Conservation (phyloP, 2,113 vertebrate species). For the Aix galericulata region DNA sequence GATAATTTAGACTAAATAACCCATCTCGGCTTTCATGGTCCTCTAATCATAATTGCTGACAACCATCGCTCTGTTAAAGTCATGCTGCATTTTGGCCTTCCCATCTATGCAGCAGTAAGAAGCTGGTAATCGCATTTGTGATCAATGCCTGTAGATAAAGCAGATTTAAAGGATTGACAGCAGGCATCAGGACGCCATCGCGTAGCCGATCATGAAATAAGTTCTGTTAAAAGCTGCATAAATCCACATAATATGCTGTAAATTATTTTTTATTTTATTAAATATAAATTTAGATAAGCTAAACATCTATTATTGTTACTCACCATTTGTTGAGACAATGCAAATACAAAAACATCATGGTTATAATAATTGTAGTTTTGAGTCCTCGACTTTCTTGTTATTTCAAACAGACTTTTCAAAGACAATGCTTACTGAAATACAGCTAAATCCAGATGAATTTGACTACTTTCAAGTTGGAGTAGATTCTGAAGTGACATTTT, state of each 20-base stretch:
- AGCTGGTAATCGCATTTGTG: not conserved
- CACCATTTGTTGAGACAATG: not conserved
- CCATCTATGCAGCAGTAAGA: not conserved
- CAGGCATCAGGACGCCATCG: not conserved
- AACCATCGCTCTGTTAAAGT: not conserved
- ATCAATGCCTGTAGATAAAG: not conserved
- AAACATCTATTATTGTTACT: not conserved
- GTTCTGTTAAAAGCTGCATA: not conserved
- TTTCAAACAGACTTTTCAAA: slow-evolving; percentile 79
- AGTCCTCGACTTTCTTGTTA: slow-evolving; percentile 3
- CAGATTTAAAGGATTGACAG: not conserved
- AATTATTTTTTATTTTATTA: not conserved
- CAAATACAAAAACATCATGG: not conserved
- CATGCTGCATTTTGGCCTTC: not conserved
- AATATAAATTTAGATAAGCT: not conserved
- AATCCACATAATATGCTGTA: not conserved
- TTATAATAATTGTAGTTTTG: not conserved
- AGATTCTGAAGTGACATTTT: slow-evolving; percentile 91
- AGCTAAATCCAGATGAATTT: slow-evolving; percentile 88
- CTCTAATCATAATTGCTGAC: not conserved
- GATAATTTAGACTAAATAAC: not conserved
- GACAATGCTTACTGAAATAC: slow-evolving; percentile 85
- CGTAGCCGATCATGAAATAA: not conserved
- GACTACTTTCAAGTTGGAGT: slow-evolving; percentile 88
- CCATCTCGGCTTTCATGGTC: not conserved